Evolutionary conservation across 2,888 invertebrate species (phyloP), one percentile per base, ranked within the genome.

Genomic region (Clivina fossor): DNA sequence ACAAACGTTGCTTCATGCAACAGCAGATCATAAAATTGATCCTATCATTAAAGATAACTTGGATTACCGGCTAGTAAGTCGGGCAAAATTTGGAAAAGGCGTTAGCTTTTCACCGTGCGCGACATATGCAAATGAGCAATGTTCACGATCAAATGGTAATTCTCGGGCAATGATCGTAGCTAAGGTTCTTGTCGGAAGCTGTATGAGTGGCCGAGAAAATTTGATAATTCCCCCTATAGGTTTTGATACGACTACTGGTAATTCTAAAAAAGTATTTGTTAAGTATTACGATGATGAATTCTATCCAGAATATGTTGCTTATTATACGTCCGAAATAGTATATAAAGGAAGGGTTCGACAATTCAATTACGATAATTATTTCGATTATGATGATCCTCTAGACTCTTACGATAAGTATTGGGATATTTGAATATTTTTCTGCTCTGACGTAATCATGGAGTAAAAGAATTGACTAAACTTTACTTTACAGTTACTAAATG

Each of bases 211-310:
- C 63, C 35, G 4, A 5, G 4, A 61, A 55, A 3, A 1, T 5
- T 35, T 16, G 3, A 18, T 2, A 11, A 51, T 71, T 16, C 69
- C 71, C 4, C 58, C 63, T 19, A 20, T 19, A 18, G 61, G 62
- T 2, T 67, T 43, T 59, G 72, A 72, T 58, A 73, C 71, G 1
- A 67, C 69, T 1, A 47, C 57, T 26, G 69, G 68, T 7, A 66
- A 64, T 57, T 38, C 47, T 32, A 59, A 60, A 0, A 53, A 60
- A 3, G 71, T 71, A 1, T 69, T 62, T 58, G 71, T 72, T 0
- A 73, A 73, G 59, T 73, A 67, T 61, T 67, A 67, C 48, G 72
- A 73, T 53, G 62, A 66, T 46, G 72, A 73, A 55, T 73, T 67
- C 62, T 70, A 71, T 57, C 72, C 72, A 1, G 62, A 62, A 9